These are phyloP conservation scores for Iphiclides podalirius DNA, from an alignment of 2,888 invertebrate species.

Conservation along the genomic window DNA sequence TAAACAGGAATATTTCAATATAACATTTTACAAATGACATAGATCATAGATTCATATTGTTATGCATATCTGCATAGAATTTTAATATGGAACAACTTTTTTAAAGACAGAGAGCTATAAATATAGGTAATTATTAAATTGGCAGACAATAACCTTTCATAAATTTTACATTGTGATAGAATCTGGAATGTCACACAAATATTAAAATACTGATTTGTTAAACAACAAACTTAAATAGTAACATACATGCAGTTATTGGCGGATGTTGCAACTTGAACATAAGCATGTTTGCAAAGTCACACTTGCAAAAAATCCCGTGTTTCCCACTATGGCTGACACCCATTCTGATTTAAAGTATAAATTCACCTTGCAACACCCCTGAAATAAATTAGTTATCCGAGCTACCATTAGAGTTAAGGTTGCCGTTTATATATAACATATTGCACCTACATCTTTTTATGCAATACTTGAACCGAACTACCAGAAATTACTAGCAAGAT, in stretches of 20 bases:
- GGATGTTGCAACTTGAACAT: conserved; percentile 63
- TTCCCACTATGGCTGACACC: conserved; percentile 33
- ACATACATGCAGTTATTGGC: conserved; percentile 58
- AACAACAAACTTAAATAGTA: conserved; percentile 62
- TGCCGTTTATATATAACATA: conserved; percentile 53
- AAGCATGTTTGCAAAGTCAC: conserved; percentile 17
- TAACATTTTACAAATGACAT: conserved; percentile 7
- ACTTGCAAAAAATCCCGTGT: conserved; percentile 26
- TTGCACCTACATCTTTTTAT: conserved; percentile 59
- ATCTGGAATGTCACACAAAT: conserved; percentile 79
- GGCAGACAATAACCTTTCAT: conserved; percentile 29
- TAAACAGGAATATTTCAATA: conserved; percentile 2
- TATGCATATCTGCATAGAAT: conserved; percentile 16
- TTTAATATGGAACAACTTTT: conserved; percentile 15
- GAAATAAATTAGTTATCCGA: conserved; percentile 39
- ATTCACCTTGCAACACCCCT: conserved; percentile 68
- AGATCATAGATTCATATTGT: conserved; percentile 17
- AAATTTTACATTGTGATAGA: conserved; percentile 48
- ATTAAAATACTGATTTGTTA: conserved; percentile 78
- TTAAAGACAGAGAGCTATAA: conserved; percentile 35
- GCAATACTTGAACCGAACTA: conserved; percentile 49
- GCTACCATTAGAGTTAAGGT: conserved; percentile 44
- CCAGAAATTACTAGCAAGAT: conserved; percentile 46
- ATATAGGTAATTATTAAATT: conserved; percentile 25
- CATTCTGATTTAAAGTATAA: conserved; percentile 33